Conservation (phyloP, 2,797 vertebrate species). For the Craterocephalus amniculus region DNA sequence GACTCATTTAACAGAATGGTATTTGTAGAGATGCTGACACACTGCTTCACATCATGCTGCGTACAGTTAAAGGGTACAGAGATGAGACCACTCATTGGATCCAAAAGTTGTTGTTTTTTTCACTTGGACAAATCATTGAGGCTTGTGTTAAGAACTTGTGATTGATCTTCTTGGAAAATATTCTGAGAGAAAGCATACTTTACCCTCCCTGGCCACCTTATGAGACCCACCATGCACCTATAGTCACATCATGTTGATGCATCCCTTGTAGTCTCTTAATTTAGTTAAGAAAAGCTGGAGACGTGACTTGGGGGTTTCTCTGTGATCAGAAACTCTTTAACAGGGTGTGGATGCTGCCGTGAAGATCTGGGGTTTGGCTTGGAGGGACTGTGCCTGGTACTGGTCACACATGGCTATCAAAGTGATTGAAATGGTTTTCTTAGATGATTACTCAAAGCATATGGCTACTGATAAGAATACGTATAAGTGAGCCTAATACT, state of each 20-base stretch:
- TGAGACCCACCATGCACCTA: no score
- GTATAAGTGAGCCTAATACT: no score
- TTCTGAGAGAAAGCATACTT: no score
- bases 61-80: slow-evolving; percentile 11
- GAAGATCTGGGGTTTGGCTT: no score
- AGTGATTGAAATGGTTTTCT: neutral
- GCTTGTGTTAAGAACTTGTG: neutral
- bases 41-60: slow-evolving; percentile 36
- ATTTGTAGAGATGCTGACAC: slow-evolving; percentile 53
- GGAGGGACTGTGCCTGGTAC: no score
- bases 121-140: neutral
- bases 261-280: no score
- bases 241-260: no score
- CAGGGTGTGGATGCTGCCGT: no score
- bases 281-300: neutral
- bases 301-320: neutral
- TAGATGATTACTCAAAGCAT: neutral
- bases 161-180: neutral
- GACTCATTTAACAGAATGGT: slow-evolving; percentile 37
- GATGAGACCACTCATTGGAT: slow-evolving; percentile 15
- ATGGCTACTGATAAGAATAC: neutral
- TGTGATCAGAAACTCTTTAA: no score
- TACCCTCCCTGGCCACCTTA: no score
- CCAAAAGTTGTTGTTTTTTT: neutral
- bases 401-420: neutral